Evolutionary conservation across 2,888 invertebrate species (phyloP), one percentile per base, ranked within the genome.

Genomic region (Sympetrum striolatum): DNA sequence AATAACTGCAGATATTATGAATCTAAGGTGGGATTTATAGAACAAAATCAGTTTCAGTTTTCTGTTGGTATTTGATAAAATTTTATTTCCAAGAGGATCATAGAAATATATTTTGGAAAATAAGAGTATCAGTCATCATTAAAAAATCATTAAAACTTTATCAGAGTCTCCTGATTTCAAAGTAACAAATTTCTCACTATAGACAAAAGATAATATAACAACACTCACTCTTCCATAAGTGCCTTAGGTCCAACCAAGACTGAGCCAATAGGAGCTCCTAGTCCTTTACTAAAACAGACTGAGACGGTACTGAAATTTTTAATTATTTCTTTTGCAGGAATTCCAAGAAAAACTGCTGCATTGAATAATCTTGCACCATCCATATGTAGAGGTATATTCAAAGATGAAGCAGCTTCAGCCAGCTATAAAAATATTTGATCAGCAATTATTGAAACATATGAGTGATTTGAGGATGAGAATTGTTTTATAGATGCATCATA

Each of bases 361-460:
- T 99, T 99, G 95, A 98, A 96, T 91, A 99, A 93, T 90, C 99
- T 95, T 0, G 99, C 99, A 0, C 99, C 99, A 93, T 99, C 99
- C 96, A 98, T 96, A 94, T 99, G 99, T 39, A 98, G 94, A 0
- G 95, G 95, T 79, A 98, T 93, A 5, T 95, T 94, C 92, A 96
- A 94, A 91, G 95, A 94, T 91, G 95, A 95, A 80, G 97, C 97
- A 10, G 97, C 92, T 6, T 93, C 94, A 15, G 95, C 94, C 15
- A 98, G 94, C 94, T 94, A 31, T 91, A 5, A 14, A 31, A 73
- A 31, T 60, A 60, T 60, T 60, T 60, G 0, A 18, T 2, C 60
- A 60, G 5, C 0, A 22, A 60, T 15, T 22, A 44, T 44, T 44
- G 6, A 44, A 44, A 39, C 6, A 6, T 39, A 39, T 39, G 39